Evolutionary conservation across 2,888 invertebrate genomes (phyloP), one percentile per base, ranked within the genome.

Genomic region (Bombyx huttoni): DNA sequence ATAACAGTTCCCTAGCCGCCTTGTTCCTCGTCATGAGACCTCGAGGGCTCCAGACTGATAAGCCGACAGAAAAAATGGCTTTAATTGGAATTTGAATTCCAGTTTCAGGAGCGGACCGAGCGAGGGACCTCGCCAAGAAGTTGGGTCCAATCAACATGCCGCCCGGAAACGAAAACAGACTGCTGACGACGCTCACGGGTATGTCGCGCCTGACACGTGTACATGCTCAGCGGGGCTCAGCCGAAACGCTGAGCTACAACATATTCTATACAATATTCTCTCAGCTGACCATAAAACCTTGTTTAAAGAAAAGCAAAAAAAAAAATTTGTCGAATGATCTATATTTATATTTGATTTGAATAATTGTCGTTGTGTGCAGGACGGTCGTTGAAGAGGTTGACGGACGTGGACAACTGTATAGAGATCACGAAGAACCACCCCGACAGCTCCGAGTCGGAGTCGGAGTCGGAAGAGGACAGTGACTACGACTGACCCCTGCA

Each of bases 381-480:
- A 47, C 77, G 81, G 61, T 89, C 89, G 34, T 61, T 89, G 34
- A 85, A 80, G 70, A 81, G 82, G 70, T 75, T 89, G 73, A 89
- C 87, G 1, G 89, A 89, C 58, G 74, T 84, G 47, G 89, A 89
- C 67, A 88, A 89, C 72, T 89, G 89, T 65, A 84, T 89, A 51
- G 89, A 89, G 64, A 89, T 89, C 58, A 89, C 89, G 0, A 89
- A 89, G 71, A 85, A 86, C 59, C 88, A 89, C 56, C 72, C 85
- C 0, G 88, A 89, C 67, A 85, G 85, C 60, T 88, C 89, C 7
- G 87, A 88, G 45, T 85, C 87, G 0, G 88, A 88, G 53, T 83
- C 81, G 0, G 7, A 64, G 0, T 63, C 65, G 7, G 81, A 81
- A 0, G 78, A 81, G 49, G 87, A 86, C 59, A 83, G 80, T 54